Percentiles rank a stretch among this genome's conserved stretches.
phyloP scores from a whole-genome alignment of 1,140 invertebrate genomes.

The Trichonephila clavipes region DNA sequence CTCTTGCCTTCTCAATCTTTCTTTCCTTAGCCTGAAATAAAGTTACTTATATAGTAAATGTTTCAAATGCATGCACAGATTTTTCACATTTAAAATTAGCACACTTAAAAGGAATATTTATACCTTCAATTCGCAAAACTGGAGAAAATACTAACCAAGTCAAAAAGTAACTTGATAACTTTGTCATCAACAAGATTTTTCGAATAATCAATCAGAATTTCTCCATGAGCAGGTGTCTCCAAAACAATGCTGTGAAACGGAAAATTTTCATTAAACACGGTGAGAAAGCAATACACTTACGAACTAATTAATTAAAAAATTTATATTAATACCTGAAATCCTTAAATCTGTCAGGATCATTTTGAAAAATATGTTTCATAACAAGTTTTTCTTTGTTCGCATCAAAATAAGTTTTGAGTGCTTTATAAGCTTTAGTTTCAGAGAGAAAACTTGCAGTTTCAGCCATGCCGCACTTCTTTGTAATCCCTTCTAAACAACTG shows the following conservation, averaged over 20 bases:
- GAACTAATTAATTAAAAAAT: neutral
- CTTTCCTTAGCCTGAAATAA: slow-evolving; percentile 88
- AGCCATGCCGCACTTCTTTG: slow-evolving; percentile 24
- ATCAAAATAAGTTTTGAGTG: slow-evolving; percentile 88
- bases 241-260: slow-evolving; percentile 35
- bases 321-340: slow-evolving; percentile 87
- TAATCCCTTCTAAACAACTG: neutral
- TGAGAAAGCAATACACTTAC: too few relatives aligned
- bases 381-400: slow-evolving; percentile 86
- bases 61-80: neutral
- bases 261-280: neutral
- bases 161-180: slow-evolving; percentile 87
- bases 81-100: neutral
- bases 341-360: slow-evolving; percentile 88
- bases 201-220: slow-evolving; percentile 96
- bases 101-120: too few relatives aligned
- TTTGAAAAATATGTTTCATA: slow-evolving; percentile 88
- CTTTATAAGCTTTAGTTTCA: slow-evolving; percentile 83
- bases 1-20: slow-evolving; percentile 90
- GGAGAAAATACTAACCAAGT: slow-evolving; percentile 85
- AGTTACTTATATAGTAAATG: neutral
- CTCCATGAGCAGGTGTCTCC: slow-evolving; percentile 90
- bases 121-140: too few relatives aligned
- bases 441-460: neutral
- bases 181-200: slow-evolving; percentile 95